Percentiles rank a stretch among this genome's conserved stretches.
These are phyloP conservation scores for Netelia fuscicornis DNA, from an alignment of 2,888 invertebrate species.

Conservation along the genomic window DNA sequence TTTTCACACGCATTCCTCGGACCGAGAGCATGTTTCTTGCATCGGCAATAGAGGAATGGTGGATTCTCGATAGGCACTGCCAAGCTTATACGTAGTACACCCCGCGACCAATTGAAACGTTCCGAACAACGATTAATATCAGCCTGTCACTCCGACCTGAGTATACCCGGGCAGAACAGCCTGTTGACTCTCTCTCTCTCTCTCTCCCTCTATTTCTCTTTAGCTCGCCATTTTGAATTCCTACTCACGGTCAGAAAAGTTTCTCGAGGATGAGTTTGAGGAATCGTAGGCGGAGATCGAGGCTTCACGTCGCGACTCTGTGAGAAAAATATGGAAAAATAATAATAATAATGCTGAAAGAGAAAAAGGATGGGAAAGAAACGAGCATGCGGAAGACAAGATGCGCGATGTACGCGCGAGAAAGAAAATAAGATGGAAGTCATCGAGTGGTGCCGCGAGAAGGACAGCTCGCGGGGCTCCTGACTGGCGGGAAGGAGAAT, in stretches of 20 bases:
- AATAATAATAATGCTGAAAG: background rate
- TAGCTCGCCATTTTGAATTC: slow-evolving; percentile 81
- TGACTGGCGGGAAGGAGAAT: slow-evolving; percentile 50
- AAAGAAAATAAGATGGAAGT: slow-evolving; percentile 67
- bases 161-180: slow-evolving; percentile 22
- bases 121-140: slow-evolving; percentile 79
- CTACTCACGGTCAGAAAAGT: slow-evolving; percentile 68
- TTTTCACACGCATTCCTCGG: slow-evolving; percentile 30
- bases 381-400: slow-evolving; percentile 73
- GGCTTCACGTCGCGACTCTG: slow-evolving; percentile 76
- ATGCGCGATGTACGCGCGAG: slow-evolving; percentile 47
- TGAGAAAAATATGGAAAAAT: slow-evolving; percentile 59
- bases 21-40: slow-evolving; percentile 5
- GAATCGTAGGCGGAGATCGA: slow-evolving; percentile 84
- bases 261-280: slow-evolving; percentile 79
- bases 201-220: slow-evolving; percentile 31
- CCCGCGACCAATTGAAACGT: slow-evolving; percentile 81
- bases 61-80: slow-evolving; percentile 46
- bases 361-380: slow-evolving; percentile 45
- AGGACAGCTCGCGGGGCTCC: slow-evolving; percentile 44
- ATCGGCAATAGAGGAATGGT: slow-evolving; percentile 33
- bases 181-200: background rate
- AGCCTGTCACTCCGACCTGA: slow-evolving; percentile 77
- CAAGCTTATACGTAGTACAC: slow-evolving; percentile 59
- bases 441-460: slow-evolving; percentile 58